These are phyloP conservation scores for Eulemur macaco DNA, from an alignment of 2,113 vertebrate species.

Conservation along the genomic window DNA sequence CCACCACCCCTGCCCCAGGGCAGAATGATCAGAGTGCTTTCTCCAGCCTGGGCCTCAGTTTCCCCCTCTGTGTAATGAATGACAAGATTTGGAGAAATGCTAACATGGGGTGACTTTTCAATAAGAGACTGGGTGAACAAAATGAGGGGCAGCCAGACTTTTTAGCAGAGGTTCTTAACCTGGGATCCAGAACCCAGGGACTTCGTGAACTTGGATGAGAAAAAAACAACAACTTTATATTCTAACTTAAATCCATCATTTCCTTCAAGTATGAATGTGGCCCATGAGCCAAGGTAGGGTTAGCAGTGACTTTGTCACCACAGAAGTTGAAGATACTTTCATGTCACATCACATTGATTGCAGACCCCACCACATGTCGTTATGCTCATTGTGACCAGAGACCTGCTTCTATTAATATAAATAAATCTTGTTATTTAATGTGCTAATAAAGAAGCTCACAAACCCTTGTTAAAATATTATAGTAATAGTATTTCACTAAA, in stretches of 20 bases:
- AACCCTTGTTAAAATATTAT: background rate
- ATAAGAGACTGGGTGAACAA: background rate
- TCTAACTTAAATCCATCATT: background rate
- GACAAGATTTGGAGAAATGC: background rate
- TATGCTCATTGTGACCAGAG: background rate
- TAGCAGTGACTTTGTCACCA: background rate
- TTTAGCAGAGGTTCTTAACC: background rate
- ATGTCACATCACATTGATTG: background rate
- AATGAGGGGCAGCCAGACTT: background rate
- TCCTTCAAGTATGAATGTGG: background rate
- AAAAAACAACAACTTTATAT: background rate
- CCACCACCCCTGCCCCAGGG: background rate
- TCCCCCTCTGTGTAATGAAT: background rate
- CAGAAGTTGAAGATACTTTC: background rate
- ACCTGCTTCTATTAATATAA: background rate
- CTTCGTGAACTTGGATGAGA: background rate
- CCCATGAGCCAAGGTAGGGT: fast-evolving
- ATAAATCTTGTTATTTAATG: background rate
- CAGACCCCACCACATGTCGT: background rate
- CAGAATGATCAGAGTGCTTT: background rate
- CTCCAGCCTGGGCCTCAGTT: background rate
- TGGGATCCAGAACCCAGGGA: background rate
- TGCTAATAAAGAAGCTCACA: background rate
- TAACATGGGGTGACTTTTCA: background rate
- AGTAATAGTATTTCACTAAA: background rate